Evolutionary conservation across 2,888 invertebrate genomes (phyloP).

Genomic region (Dryococelus australis): DNA sequence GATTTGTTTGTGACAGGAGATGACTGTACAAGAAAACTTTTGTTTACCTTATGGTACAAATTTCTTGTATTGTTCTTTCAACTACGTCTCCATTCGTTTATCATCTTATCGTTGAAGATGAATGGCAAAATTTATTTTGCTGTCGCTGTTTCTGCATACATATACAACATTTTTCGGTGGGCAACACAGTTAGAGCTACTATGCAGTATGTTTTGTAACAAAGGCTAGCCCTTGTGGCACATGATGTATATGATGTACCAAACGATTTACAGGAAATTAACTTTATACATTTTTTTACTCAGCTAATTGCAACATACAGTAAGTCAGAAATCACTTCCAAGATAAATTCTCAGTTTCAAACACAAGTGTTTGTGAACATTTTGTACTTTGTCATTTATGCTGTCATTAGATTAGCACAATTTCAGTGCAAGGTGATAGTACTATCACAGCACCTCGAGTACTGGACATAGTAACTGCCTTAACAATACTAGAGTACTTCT

Average conservation of each 20-base stretch:
- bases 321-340: too few species aligned
- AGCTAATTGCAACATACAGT: too few species aligned
- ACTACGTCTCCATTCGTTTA: neutral
- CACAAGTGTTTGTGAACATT: too few species aligned
- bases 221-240: neutral
- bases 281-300: too few species aligned
- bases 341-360: too few species aligned
- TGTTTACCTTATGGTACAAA: neutral
- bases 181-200: neutral
- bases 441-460: too few species aligned
- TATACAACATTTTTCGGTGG: neutral
- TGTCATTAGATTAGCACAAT: too few species aligned
- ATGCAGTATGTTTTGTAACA: neutral
- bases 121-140: neutral
- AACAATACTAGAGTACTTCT: too few species aligned
- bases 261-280: too few species aligned
- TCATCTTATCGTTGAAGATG: neutral
- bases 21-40: neutral
- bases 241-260: neutral
- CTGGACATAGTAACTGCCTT: too few species aligned
- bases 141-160: neutral
- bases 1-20: neutral
- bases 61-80: neutral
- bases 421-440: too few species aligned
- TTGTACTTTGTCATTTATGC: too few species aligned